Evolutionary conservation across 2,888 invertebrate genomes (phyloP), one percentile per base, ranked within the genome.

Genomic region (Morpho helenor): DNA sequence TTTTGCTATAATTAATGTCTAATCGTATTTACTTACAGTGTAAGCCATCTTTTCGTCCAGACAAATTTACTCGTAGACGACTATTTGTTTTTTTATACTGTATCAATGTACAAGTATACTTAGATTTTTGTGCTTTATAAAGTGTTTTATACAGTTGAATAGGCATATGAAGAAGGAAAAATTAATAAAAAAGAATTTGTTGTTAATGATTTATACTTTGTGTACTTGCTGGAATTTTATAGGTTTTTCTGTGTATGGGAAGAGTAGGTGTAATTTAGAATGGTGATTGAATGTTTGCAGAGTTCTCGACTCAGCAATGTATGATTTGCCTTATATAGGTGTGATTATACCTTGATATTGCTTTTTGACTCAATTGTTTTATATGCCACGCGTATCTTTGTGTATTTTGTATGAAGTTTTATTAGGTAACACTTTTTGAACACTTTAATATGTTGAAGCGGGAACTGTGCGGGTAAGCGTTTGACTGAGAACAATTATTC

Each of bases 401-500:
- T 54, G 54, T 47, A 48, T 57, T 54, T 63, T 61, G 62, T 63
- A 68, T 49, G 47, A 42, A 48, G 45, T 22, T 54, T 57, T 60
- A 54, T 53, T 59, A 22, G 52, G 56, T 10, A 54, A 31, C 46
- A 42, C 68, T 68, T 67, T 54, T 62, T 68, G 66, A 64, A 61
- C 31, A 31, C 31, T 31, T 31, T 31, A 66, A 64, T 66, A 63
- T 77, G 82, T 83, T 85, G 84, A 84, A 84, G 61, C 80, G 68
- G 80, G 86, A 84, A 84, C 77, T 72, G 66, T 64, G 67, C 66
- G 72, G 74, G 78, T 73, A 77, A 72, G 77, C 74, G 80, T 80
- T 81, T 74, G 89, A 89, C 88, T 88, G 89, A 88, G 77, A 78
- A 84, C 80, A 77, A 77, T 80, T 72, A 61, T 64, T 64, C 56